Conservation (phyloP, 2,888 invertebrate genomes). For the Antitype chi region DNA sequence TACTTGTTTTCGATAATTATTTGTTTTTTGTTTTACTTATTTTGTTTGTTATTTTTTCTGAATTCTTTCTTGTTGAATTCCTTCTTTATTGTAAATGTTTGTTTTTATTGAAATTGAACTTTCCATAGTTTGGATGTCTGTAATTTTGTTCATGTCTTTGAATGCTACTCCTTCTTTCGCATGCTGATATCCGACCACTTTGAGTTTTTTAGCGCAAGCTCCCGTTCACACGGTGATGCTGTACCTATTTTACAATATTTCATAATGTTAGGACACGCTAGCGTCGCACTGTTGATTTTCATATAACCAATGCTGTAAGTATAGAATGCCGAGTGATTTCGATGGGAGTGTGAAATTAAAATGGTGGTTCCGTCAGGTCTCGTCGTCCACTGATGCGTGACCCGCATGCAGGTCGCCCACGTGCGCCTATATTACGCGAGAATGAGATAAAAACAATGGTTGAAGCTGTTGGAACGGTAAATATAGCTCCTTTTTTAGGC, state of each 20-base stretch:
- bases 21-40: neutral
- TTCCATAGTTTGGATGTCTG: neutral
- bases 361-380: constrained; percentile 53
- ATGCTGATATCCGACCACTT: neutral
- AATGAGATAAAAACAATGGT: constrained; percentile 80
- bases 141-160: neutral
- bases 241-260: neutral
- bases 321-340: neutral
- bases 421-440: constrained; percentile 55
- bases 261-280: neutral
- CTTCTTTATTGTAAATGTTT: neutral
- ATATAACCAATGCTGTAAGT: neutral
- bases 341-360: neutral
- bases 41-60: neutral
- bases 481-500: neutral
- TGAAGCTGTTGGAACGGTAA: constrained; percentile 76
- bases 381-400: constrained; percentile 82
- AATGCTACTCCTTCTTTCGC: too few species aligned
- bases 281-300: neutral
- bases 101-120: too few species aligned
- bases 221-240: neutral
- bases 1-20: neutral
- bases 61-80: neutral
- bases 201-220: neutral
- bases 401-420: constrained; percentile 61